A percentile compares a stretch with the other conserved stretches of the same genome.
These are phyloP conservation scores for Coracias cyanogaster DNA, from an alignment of 2,797 vertebrate genomes.

Conservation along the genomic window DNA sequence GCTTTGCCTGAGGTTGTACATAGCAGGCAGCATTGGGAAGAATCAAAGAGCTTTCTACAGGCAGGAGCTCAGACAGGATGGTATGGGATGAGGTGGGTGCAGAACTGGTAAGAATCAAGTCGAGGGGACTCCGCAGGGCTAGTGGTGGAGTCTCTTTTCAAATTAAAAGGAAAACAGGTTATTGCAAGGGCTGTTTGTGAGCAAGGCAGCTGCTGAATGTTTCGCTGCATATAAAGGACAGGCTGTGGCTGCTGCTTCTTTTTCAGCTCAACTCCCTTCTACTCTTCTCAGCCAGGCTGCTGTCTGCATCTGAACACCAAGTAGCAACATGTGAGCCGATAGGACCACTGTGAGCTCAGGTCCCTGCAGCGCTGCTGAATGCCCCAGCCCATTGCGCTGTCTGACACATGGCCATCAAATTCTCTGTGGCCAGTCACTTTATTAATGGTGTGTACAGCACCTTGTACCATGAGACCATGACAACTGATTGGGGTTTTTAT, in stretches of 20 bases:
- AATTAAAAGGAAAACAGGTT: not conserved
- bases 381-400: not conserved
- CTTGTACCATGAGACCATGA: conserved; percentile 4
- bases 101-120: not conserved
- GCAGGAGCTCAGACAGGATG: not conserved
- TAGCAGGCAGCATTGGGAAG: accelerated
- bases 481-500: conserved; percentile 33
- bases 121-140: not conserved
- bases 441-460: not conserved
- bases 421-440: accelerated
- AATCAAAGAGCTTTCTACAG: accelerated
- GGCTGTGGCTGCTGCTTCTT: not conserved
- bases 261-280: not conserved
- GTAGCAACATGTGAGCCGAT: not conserved
- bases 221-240: not conserved
- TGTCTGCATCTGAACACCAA: not conserved
- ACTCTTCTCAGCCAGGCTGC: not conserved
- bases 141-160: not conserved
- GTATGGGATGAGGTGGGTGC: not conserved
- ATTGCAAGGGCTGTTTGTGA: not conserved
- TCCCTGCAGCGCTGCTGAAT: accelerated
- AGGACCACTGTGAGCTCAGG: accelerated
- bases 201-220: not conserved
- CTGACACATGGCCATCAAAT: not conserved
- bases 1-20: accelerated